These are phyloP conservation scores for honey bee (Apis mellifera) DNA, from an alignment of 1,140 invertebrate species.

Conservation along the genomic window Amel_HAv3.1 CM009931.2:463001-463500, in stretches of 20 bases:
- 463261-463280: neutral
- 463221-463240: neutral
- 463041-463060: neutral
- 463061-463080: neutral
- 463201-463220: neutral
- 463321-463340: neutral
- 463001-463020: neutral
- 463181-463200: neutral
- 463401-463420: no score
- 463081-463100: neutral
- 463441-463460: no score
- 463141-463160: slow-evolving; percentile 14
- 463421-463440: no score
- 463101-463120: neutral
- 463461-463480: no score
- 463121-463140: slow-evolving; percentile 40
- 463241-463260: neutral
- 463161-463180: neutral
- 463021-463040: neutral
- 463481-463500: neutral
- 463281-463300: neutral
- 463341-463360: neutral
- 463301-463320: neutral
- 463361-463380: neutral
- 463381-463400: no score